Evolutionary conservation across 2,797 vertebrate species (phyloP).

Genomic region (Peromyscus attwateri): DNA sequence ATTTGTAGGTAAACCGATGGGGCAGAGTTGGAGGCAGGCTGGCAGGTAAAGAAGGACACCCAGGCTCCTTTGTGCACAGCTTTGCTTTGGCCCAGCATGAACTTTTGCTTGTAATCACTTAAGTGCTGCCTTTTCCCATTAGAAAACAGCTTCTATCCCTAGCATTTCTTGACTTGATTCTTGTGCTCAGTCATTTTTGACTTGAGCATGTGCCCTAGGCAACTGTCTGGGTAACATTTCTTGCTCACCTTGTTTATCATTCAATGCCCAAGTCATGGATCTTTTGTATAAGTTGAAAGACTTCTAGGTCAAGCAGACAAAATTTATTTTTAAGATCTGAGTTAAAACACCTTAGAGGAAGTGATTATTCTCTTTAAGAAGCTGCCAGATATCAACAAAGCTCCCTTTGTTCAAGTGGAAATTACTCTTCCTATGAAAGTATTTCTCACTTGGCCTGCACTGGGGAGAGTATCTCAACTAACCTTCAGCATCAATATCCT

Average conservation of each 20-base stretch:
- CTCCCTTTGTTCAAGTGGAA: constrained; percentile 87
- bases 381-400: constrained; percentile 84
- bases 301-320: constrained; percentile 42
- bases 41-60: background rate
- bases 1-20: background rate
- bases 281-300: background rate
- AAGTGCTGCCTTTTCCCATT: background rate
- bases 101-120: background rate
- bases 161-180: constrained; percentile 15
- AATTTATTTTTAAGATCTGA: constrained; percentile 55
- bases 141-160: background rate
- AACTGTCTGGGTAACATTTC: background rate
- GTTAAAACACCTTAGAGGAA: constrained; percentile 64
- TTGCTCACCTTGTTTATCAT: constrained; percentile 37
- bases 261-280: background rate
- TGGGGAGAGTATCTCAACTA: constrained; percentile 85
- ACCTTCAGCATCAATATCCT: constrained; percentile 92
- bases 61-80: background rate
- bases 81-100: background rate
- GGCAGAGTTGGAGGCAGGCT: background rate
- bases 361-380: constrained; percentile 78
- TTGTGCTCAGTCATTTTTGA: constrained; percentile 17
- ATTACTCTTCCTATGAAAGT: constrained; percentile 86
- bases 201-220: background rate
- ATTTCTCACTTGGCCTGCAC: constrained; percentile 85